Percentiles rank a stretch among this genome's conserved stretches.
Conservation (phyloP, 2,797 vertebrate genomes). For the Dicrostonyx torquatus region DNA sequence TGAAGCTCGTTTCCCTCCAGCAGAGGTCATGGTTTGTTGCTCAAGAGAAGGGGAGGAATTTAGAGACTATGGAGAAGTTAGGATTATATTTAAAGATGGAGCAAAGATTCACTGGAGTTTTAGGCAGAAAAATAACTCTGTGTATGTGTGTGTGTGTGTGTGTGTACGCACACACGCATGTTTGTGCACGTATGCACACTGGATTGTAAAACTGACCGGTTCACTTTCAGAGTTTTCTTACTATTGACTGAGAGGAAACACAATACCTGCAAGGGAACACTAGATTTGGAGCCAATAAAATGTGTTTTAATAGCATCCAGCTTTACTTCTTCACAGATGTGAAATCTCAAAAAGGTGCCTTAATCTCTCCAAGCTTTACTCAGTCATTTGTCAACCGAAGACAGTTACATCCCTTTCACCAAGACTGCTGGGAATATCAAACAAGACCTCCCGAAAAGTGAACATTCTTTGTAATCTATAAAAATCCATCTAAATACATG, state of each 20-base stretch:
- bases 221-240: slow-evolving; percentile 4
- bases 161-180: not conserved
- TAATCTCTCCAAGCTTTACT: slow-evolving; percentile 39
- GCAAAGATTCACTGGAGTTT: not conserved
- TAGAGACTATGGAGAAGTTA: not conserved
- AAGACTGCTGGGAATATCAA: slow-evolving; percentile 13
- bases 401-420: slow-evolving; percentile 25
- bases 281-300: not conserved
- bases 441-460: not conserved
- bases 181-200: not conserved
- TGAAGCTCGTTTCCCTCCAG: not conserved
- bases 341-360: slow-evolving; percentile 39
- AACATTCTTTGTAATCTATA: slow-evolving; percentile 49
- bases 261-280: slow-evolving; percentile 24
- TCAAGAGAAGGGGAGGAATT: not conserved
- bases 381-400: slow-evolving; percentile 45
- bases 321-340: slow-evolving; percentile 50
- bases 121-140: not conserved
- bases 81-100: not conserved
- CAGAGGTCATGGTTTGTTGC: not conserved
- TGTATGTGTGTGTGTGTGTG: not conserved
- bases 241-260: slow-evolving; percentile 20
- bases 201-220: not conserved
- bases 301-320: slow-evolving; percentile 45
- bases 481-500: not conserved